Conservation (phyloP, 2,113 vertebrate species). For the Etia nguti region DNA sequence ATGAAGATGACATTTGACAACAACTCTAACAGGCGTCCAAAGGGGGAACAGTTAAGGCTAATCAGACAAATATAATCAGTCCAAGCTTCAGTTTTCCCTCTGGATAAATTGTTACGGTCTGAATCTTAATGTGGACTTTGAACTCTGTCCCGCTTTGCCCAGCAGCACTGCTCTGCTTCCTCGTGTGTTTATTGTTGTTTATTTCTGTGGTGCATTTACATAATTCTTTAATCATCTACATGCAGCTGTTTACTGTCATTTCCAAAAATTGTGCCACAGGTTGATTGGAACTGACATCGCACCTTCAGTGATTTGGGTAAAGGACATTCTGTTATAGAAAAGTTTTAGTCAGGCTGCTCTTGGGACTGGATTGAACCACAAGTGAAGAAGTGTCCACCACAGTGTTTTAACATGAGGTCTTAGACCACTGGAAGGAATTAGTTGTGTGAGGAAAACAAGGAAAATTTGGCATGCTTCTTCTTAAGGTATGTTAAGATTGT, state of each 20-base stretch:
- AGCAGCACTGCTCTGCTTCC: background rate
- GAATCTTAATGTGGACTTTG: background rate
- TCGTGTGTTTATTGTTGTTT: background rate
- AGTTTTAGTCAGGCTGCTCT: rapidly evolving
- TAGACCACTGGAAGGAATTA: rapidly evolving
- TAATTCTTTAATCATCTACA: background rate
- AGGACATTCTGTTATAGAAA: background rate
- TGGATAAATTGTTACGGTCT: background rate
- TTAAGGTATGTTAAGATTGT: background rate
- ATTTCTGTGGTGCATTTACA: background rate
- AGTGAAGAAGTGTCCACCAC: background rate
- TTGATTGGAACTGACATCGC: background rate
- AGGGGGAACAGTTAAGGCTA: background rate
- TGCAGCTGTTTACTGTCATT: background rate
- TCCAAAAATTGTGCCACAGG: background rate
- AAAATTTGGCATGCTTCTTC: background rate
- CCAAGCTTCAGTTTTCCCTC: background rate
- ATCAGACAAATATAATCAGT: background rate
- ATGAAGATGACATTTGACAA: background rate
- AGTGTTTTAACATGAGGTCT: rapidly evolving
- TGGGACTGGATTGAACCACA: background rate
- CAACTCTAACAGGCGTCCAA: background rate
- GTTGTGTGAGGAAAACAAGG: background rate
- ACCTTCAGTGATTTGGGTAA: background rate
- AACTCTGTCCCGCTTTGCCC: background rate